Percentiles rank a stretch among this genome's conserved stretches.
These are phyloP conservation scores for Lithophane semibrunnea DNA, from an alignment of 2,888 invertebrate genomes.

Conservation along the genomic window DNA sequence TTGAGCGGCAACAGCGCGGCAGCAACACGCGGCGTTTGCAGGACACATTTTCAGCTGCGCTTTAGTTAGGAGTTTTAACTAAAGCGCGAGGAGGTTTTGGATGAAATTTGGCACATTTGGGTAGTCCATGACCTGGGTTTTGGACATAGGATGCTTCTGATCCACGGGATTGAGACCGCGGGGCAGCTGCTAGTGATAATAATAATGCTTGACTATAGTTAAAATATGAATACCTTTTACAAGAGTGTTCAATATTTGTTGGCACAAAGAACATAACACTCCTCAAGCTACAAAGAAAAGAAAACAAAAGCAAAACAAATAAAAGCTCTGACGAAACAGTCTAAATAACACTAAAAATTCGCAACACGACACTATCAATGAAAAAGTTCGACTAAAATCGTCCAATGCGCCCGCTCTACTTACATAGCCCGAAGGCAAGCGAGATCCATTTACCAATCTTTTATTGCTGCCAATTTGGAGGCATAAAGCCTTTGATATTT, in stretches of 20 bases:
- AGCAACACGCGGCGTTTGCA: no score
- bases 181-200: no score
- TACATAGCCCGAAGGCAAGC: conserved; percentile 47
- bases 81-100: no score
- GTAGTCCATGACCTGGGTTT: no score
- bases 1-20: no score
- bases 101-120: no score
- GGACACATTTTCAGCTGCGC: no score
- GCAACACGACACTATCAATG: conserved; percentile 51
- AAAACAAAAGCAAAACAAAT: conserved; percentile 2
- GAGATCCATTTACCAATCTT: conserved; percentile 63
- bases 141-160: no score
- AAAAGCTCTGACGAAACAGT: not conserved
- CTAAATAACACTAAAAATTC: conserved; percentile 45
- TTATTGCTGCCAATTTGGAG: conserved; percentile 64
- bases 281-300: not conserved
- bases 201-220: no score
- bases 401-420: conserved; percentile 34
- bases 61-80: no score
- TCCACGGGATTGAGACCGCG: no score
- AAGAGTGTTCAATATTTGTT: not conserved
- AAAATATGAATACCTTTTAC: no score
- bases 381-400: conserved; percentile 36
- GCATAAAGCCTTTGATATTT: conserved; percentile 71
- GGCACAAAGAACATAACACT: not conserved